These are phyloP conservation scores for Bathynomus jamesi DNA, from an alignment of 1,140 invertebrate genomes.

Conservation along the genomic window DNA sequence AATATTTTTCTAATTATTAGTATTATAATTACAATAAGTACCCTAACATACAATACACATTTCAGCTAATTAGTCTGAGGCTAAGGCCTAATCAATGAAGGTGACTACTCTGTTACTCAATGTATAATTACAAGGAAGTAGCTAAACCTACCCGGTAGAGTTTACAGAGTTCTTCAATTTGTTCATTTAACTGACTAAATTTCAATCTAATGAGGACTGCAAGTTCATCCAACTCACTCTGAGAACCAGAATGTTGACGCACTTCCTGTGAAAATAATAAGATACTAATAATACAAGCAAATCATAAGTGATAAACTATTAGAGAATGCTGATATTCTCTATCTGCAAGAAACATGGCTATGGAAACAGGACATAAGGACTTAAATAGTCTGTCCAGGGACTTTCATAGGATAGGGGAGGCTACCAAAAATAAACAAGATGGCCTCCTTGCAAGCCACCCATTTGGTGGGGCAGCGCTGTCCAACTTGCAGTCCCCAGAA, in stretches of 20 bases:
- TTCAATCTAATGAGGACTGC: background rate
- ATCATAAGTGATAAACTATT: background rate
- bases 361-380: too few species aligned
- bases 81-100: too few species aligned
- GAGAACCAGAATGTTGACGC: background rate
- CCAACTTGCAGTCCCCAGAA: too few species aligned
- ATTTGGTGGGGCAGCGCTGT: too few species aligned
- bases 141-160: background rate
- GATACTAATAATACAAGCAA: background rate
- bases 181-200: background rate
- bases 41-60: background rate
- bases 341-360: too few species aligned
- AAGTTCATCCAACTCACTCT: background rate
- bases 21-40: background rate
- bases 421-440: background rate
- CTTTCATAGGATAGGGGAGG: background rate
- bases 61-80: too few species aligned
- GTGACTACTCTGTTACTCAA: too few species aligned
- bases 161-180: background rate
- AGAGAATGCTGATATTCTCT: background rate
- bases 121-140: too few species aligned
- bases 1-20: background rate
- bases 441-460: background rate
- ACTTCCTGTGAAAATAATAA: background rate
- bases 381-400: background rate